These are phyloP conservation scores for Somateria mollissima DNA, from an alignment of 2,797 vertebrate species.

Conservation along the genomic window DNA sequence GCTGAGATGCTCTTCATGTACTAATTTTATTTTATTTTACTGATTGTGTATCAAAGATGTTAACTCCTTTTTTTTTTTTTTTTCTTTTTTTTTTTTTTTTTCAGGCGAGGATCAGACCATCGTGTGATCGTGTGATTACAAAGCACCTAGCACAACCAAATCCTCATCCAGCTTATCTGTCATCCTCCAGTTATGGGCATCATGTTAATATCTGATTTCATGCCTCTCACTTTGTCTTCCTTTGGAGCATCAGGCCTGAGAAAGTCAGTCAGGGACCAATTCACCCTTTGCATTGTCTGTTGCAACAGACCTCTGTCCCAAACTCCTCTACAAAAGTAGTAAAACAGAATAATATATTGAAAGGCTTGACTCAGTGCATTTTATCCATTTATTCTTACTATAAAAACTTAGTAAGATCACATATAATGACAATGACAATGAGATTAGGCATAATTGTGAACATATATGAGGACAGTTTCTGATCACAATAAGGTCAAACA, in stretches of 20 bases:
- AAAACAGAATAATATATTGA: neutral
- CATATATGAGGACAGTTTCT: neutral
- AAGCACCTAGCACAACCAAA: neutral
- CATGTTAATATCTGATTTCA: neutral
- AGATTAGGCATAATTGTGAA: neutral
- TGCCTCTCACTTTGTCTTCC: neutral
- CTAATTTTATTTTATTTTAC: neutral
- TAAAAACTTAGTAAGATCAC: neutral
- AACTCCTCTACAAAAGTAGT: neutral
- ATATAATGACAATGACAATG: neutral
- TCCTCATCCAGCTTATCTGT: neutral
- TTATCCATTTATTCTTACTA: neutral
- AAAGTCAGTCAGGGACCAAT: neutral
- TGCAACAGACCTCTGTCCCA: neutral
- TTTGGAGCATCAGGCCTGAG: neutral
- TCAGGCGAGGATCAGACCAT: neutral
- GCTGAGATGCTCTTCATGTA: neutral
- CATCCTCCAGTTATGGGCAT: neutral
- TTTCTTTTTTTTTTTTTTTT: neutral
- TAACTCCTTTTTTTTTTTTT: neutral
- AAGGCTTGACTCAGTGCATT: neutral
- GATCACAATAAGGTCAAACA: slow-evolving; percentile 9
- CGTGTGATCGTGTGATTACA: neutral
- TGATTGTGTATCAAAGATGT: fast-evolving
- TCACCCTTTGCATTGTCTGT: neutral